phyloP scores from a whole-genome alignment of 2,113 vertebrate genomes.

The Proterorhinus semilunaris region DNA sequence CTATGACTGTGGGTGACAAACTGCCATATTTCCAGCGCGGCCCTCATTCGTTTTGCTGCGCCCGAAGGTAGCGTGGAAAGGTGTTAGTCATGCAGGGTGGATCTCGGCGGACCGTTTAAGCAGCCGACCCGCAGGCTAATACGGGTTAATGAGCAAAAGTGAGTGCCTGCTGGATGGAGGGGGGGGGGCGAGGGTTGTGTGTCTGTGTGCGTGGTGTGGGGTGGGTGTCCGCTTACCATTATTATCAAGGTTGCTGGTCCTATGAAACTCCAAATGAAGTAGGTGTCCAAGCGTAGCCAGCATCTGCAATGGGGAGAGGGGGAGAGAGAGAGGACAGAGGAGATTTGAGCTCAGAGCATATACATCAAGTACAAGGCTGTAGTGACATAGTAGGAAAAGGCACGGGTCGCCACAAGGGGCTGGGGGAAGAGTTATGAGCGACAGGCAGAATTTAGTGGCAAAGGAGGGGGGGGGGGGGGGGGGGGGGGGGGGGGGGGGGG shows the following conservation, averaged over 20 bases:
- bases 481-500: slow-evolving; percentile 64
- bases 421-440: slow-evolving; percentile 75
- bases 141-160: slow-evolving; percentile 81
- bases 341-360: slow-evolving; percentile 65
- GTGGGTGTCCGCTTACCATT: slow-evolving; percentile 85
- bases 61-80: slow-evolving; percentile 65
- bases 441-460: slow-evolving; percentile 77
- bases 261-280: slow-evolving; percentile 99
- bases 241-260: slow-evolving; percentile 99
- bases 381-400: slow-evolving; percentile 81
- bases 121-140: slow-evolving; percentile 78
- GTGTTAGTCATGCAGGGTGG: slow-evolving; percentile 11
- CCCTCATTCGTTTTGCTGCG: slow-evolving; percentile 61
- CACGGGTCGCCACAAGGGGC: slow-evolving; percentile 69
- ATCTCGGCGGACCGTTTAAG: slow-evolving; percentile 75
- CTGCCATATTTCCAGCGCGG: slow-evolving; percentile 48
- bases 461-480: slow-evolving; percentile 63
- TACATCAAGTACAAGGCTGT: slow-evolving; percentile 73
- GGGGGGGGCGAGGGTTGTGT: background rate
- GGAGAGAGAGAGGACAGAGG: slow-evolving; percentile 1
- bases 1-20: slow-evolving; percentile 50
- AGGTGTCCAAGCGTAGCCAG: slow-evolving; percentile 98
- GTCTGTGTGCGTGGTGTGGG: background rate
- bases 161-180: background rate
- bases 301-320: slow-evolving; percentile 87